Evolutionary conservation across 1,140 invertebrate species (phyloP), one percentile per base, ranked within the genome.

Genomic region (Condylostylus longicornis): DNA sequence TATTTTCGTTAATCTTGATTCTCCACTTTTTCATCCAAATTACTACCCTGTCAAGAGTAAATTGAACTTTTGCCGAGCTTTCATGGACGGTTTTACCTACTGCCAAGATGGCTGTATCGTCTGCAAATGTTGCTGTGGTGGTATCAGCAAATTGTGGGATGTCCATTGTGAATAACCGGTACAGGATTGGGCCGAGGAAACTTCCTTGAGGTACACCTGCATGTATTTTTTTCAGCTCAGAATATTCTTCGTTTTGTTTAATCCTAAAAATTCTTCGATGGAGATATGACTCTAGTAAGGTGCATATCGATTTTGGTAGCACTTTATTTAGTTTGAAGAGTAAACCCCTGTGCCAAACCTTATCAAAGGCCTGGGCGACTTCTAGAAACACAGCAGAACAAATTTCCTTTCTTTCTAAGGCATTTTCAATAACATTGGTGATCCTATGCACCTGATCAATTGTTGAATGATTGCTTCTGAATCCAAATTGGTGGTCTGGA

Each of bases 161-260:
- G 28, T 52, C 45, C 1, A 30, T 13, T 12, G 37, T 46, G 28
- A 37, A 53, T 5, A 54, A 18, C 6, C 17, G 22, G 23, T 45
- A 53, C 0, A 53, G 37, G 3, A 41, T 13, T 3, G 42, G 46
- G 14, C 38, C 30, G 0, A 53, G 42, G 3, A 49, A 27, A 22
- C 39, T 48, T 14, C 49, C 45, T 33, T 55, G 49, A 6, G 47
- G 47, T 1, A 53, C 48, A 20, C 47, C 46, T 10, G 46, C 41
- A 13, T 25, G n/a, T 6, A 50, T 45, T 2, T 4, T n/a, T 15
- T 43, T 13, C 5, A 41, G 20, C 8, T 28, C 17, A 4, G 48
- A 53, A n/a, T 35, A 23, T 6, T 27, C 13, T 5, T 44, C 36
- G 19, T 46, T 28, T 10, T 48, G 28, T 38, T 38, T 42, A 2